Evolutionary conservation across 2,113 vertebrate species (phyloP), one percentile per base, ranked within the genome.

Genomic region (Neogobius melanostomus): DNA sequence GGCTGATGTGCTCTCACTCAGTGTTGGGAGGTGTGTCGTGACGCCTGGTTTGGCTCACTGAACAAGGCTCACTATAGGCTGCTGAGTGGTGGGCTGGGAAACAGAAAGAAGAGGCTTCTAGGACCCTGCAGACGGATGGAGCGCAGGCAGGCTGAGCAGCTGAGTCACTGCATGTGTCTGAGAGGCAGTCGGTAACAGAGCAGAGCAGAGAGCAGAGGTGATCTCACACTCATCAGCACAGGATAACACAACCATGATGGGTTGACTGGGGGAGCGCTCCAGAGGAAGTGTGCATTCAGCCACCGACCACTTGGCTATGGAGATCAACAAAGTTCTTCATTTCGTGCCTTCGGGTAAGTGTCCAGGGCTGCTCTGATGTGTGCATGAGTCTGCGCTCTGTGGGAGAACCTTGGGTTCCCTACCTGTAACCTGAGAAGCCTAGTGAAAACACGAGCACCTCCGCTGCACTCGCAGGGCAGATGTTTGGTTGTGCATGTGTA

Each of bases 241-340:
- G 90, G 90, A 92, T 88, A 92, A 91, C 85, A 86, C 79, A 88
- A 93, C 84, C 88, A 90, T 92, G 92, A 94, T 94, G 93, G 93
- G 92, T 92, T 93, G 92, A 94, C 87, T 87, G 86, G 86, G 89
- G 73, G 82, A 72, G 70, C 64, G 67, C 66, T 84, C 72, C 80
- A 88, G 80, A 88, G 88, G 86, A 87, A 87, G 87, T 80, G 86
- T 80, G 78, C 82, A 21, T 83, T 82, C 50, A 76, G 53, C 77
- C 82, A 75, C 77, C 82, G 72, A 85, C 85, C 75, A 81, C 86
- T 82, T 79, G 85, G 85, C 80, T 53, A 94, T 94, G 93, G 93
- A 94, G 86, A 87, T 88, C 85, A 94, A 91, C 90, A 93, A 94
- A 93, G 92, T 93, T 92, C 93, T 94, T 84, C 91, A 93, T 93